Evolutionary conservation across 2,113 vertebrate species (phyloP), one percentile per base, ranked within the genome.

Genomic region (Lathamus discolor): DNA sequence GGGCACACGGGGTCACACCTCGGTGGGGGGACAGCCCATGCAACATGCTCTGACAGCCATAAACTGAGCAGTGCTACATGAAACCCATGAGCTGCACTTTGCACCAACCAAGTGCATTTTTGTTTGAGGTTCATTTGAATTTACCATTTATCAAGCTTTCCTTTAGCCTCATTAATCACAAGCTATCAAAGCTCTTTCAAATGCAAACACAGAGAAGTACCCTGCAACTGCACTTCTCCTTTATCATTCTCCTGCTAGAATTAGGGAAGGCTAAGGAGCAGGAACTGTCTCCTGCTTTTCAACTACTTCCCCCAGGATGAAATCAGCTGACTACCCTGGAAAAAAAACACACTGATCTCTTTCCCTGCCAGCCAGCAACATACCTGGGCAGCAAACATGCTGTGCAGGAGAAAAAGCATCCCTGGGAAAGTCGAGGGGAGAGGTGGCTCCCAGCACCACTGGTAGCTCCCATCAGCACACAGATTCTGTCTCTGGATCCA

Each of bases 121-220:
- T 92, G 62, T 92, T 94, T 82, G 77, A 94, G 52, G 69, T 62
- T 95, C n/a, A 33, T 93, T 86, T 90, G 70, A 95, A 81, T 82
- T 68, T 73, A 11, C 73, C 66, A 77, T 79, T 93, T 94, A 95
- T 97, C 95, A 96, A 93, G 91, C 92, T 89, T 52, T 83, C 51
- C 90, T 96, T 97, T 96, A 93, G 94, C 91, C 88, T 97, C 88
- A 88, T 95, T 97, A 97, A 98, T 97, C 96, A 96, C 83, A 91
- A 88, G 94, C 96, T 96, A 97, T 96, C 96, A 62, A 88, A 88
- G 82, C 86, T 88, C 92, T 96, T 96, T 95, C 95, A 96, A 97
- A 97, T 78, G 97, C 94, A 97, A 97, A 96, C 96, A 97, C 46
- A 75, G 78, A 81, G 94, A 96, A 92, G 93, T 3, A 95, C 83